Evolutionary conservation across 1,140 invertebrate species (phyloP), one percentile per base, ranked within the genome.

Genomic region (Platorchestia sp.): DNA sequence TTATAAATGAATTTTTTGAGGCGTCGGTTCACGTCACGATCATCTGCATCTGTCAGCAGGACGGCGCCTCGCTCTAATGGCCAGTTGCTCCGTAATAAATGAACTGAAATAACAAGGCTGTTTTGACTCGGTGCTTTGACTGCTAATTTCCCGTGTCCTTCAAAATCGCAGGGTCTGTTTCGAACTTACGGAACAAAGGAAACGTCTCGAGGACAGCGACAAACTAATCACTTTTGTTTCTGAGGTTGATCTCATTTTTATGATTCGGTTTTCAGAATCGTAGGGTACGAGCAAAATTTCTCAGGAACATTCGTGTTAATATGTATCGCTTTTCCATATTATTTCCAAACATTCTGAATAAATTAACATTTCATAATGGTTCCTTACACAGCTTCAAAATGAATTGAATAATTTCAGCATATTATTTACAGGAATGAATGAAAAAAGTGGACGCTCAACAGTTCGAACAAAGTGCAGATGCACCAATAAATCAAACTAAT

Each of bases 71-170:
- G 0, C 43, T 27, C 10, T 93, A 93, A 93, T 93, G 43, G 91
- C 40, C 45, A 44, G 91, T n/a, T 47, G 43, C 45, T 5, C 91
- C 7, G 44, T 45, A 93, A 93, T 47, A 93, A 93, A 93, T 93
- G 91, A 93, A 45, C 1, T 93, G 91, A 93, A 93, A 93, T 93
- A 93, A 93, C 91, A 93, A 93, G 43, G 40, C 44, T 93, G 3
- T 47, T 93, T 93, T 93, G 91, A 93, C 91, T 40, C 91, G 45
- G 91, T 47, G 91, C 45, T 47, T 93, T 47, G 91, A 93, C 91
- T 93, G 1, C 6, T 44, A 47, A 93, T 40, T 44, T 47, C 27
- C 41, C 87, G 5, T 89, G 87, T 89, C 86, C 86, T 86, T 86
- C 10, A 7, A 41, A 86, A 51, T 51, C 47, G 47, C 19, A 51